Percentiles rank a stretch among this genome's conserved stretches.
Evolutionary conservation across 2,888 invertebrate species (phyloP).

Genomic region (Calameuta idolon): DNA sequence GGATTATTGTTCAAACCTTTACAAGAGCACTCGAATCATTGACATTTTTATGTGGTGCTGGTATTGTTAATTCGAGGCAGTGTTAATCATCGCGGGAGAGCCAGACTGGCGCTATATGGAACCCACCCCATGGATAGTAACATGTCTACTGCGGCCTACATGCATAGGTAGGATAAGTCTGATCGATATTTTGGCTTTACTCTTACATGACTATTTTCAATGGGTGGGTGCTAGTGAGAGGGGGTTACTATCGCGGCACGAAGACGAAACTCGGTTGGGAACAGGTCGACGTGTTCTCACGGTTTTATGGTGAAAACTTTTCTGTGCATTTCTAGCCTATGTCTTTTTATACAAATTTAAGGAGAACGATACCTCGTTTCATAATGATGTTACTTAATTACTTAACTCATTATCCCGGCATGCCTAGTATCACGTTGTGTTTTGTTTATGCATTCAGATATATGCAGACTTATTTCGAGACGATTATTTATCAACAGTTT

Average conservation of each 20-base stretch:
- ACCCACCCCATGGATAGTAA: constrained; percentile 65
- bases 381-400: background rate
- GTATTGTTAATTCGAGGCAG: constrained; percentile 10
- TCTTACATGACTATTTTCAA: background rate
- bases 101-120: constrained; percentile 52
- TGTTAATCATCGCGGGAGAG: constrained; percentile 24
- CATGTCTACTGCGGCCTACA: constrained; percentile 65
- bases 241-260: background rate
- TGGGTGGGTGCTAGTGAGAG: background rate
- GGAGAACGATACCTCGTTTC: background rate
- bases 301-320: background rate
- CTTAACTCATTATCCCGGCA: background rate
- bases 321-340: background rate
- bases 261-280: background rate
- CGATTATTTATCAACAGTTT: background rate
- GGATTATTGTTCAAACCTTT: background rate
- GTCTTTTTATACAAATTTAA: background rate
- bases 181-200: constrained; percentile 7
- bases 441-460: background rate
- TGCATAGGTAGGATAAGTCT: constrained; percentile 53
- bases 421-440: background rate
- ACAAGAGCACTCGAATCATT: background rate
- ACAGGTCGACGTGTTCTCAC: background rate
- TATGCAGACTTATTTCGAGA: background rate
- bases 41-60: background rate